Base-by-base conservation (phyloP, 2,113 vertebrate species). In the Zosterops japonicus region DNA sequence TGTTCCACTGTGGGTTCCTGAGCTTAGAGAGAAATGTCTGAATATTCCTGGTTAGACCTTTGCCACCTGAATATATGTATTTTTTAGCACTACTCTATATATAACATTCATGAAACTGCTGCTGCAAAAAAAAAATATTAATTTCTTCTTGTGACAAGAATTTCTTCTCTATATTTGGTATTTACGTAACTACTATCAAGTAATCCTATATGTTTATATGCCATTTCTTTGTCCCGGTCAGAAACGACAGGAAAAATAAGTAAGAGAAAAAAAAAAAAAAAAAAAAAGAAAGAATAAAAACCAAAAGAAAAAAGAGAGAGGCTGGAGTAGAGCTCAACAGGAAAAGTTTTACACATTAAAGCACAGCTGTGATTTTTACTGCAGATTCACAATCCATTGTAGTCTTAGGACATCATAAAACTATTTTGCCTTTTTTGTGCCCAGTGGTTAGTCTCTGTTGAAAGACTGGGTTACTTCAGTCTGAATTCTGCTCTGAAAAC, bases 291-390 rank as follows among this genome's bases (percentile, higher is more conserved):
- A 31, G 3, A 31, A 41, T 25, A 13, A 24, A 67, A 57, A 14
- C 7, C 6, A 27, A 8, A 36, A 36, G 21, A 5, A 28, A 28
- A 42, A 27, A 60, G 7, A 72, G 8, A 46, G 31, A 84, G 15
- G 5, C 15, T 71, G 29, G 33, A 67, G 35, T 39, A 87, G 19
- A 16, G 24, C 47, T 93, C 84, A 87, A 79, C 44, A 79, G 44
- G 74, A 74, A 87, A 96, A 87, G 52, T 84, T 94, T 91, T 85
- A 75, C 44, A 85, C 74, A 90, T 82, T 65, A 94, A 96, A 96
- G 82, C 52, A 89, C 78, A 91, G 61, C 74, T 91, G 17, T 49
- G 82, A 82, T 91, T 95, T 96, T 95, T 83, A 71, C 75, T 76
- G 70, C 57, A 85, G 87, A 85, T 76, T 93, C 87, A 79, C 36